These are phyloP conservation scores for Willowsia nigromaculata DNA, from an alignment of 2,888 invertebrate genomes.

Conservation along the genomic window DNA sequence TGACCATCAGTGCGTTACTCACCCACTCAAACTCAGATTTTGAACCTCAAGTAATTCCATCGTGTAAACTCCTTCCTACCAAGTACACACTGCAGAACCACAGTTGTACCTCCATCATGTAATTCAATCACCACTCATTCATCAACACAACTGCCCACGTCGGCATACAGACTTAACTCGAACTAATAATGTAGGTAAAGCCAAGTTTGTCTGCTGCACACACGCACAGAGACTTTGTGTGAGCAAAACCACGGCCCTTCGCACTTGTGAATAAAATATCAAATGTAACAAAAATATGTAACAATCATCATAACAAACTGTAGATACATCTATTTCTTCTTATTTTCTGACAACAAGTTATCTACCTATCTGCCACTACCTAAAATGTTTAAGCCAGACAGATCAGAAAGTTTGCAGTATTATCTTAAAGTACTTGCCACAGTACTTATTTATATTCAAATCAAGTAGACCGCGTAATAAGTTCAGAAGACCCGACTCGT, in stretches of 20 bases:
- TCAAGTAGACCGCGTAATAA: constrained; percentile 66
- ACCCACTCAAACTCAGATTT: constrained; percentile 39
- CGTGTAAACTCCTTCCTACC: not conserved
- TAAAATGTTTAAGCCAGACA: not conserved
- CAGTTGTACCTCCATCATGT: not conserved
- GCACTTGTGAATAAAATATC: not conserved
- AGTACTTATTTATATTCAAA: not conserved
- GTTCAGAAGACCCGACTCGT: not conserved
- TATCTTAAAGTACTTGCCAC: not conserved
- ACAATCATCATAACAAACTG: not conserved
- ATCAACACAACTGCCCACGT: not conserved
- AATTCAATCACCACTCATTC: not conserved
- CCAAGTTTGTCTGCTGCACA: not conserved
- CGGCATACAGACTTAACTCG: not conserved
- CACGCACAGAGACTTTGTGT: not conserved
- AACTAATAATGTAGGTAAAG: not conserved
- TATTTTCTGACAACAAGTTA: not conserved
- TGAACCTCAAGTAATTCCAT: not conserved
- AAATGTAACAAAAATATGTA: not conserved
- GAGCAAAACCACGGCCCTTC: not conserved
- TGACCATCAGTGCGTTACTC: constrained; percentile 65
- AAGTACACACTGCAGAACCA: not conserved
- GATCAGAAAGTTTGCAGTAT: not conserved
- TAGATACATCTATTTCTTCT: not conserved
- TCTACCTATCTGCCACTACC: not conserved